Evolutionary conservation across 1,140 invertebrate genomes (phyloP).

Genomic region (Yoshiicerus persimilis): DNA sequence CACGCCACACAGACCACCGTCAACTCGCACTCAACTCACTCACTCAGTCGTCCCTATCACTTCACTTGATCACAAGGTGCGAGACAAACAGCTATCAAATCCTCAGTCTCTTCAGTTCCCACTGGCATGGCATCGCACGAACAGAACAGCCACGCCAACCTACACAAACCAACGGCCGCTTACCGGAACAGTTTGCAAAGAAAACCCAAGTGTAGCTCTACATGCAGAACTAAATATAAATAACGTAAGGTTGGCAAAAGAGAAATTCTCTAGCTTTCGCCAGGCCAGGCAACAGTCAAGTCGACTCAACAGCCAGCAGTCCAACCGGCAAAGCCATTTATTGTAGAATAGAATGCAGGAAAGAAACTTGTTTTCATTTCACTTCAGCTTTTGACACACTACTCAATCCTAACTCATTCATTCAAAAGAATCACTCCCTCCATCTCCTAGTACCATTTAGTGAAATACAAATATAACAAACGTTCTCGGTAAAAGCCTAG

Average conservation of each 20-base stretch:
- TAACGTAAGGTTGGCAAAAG: neutral
- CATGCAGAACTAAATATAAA: neutral
- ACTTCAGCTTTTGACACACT: neutral
- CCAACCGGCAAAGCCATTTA: neutral
- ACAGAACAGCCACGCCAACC: neutral
- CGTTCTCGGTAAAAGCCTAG: too few species aligned
- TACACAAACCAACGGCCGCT: neutral
- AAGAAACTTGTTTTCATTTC: neutral
- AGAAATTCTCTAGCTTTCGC: conserved; percentile 4
- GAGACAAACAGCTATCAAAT: neutral
- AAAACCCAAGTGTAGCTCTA: neutral
- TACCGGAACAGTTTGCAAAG: neutral
- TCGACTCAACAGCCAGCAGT: neutral
- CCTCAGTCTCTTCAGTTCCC: neutral
- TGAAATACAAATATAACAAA: too few species aligned
- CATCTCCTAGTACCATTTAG: too few species aligned
- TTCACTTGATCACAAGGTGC: neutral
- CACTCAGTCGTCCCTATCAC: neutral
- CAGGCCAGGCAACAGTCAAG: neutral
- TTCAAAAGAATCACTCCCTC: neutral
- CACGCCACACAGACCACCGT: neutral
- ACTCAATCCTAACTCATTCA: neutral
- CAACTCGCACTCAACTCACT: neutral
- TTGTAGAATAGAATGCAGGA: neutral
- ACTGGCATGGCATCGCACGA: too few species aligned